Base-by-base conservation (phyloP, 2,113 vertebrate genomes). In the Marmota flaviventris region DNA sequence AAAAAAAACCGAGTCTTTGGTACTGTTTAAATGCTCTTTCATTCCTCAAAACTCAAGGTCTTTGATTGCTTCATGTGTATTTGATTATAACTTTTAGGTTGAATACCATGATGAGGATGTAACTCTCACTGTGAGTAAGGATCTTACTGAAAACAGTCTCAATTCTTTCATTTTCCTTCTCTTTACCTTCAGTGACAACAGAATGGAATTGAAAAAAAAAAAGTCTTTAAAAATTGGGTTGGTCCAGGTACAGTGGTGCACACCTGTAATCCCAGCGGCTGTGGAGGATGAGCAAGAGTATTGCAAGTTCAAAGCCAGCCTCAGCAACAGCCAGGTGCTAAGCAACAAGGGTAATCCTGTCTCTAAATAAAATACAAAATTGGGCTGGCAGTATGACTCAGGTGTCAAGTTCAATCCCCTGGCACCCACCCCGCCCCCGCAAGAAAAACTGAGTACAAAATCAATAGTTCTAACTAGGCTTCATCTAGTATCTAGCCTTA, bases 1-100 rank as follows among this genome's bases (percentile, higher is more conserved):
- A 17, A 39, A 14, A 6, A 6, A 81, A 17, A 12, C 48, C 2
- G 7, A 39, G 0, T 53, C 11, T n/a, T 1, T 34, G 12, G n/a
- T 42, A 22, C 6, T 48, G 16, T 13, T 51, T 51, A 14, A 79
- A 51, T 29, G 2, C 14, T 18, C 12, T 51, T 67, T 78, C 5
- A 37, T 65, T 9, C 34, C 10, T 65, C 32, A 65, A 25, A 14
- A 0, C 25, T 67, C 24, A 69, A 79, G 7, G 17, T 5, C 24
- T 9, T 29, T 69, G 45, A 69, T n/a, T 79, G 1, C 2, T 37
- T 65, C 65, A 22, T 51, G 32, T 78, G 20, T 2, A 32, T 37
- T 37, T 51, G 42, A 27, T 25, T 69, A 20, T 58, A 20, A 7
- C 8, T 82, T 69, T 17, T 10, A 32, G 4, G 17, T 53, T 37